These are phyloP conservation scores for Himantopus leucocephalus DNA, from an alignment of 2,113 vertebrate species.

Conservation along the genomic window DNA sequence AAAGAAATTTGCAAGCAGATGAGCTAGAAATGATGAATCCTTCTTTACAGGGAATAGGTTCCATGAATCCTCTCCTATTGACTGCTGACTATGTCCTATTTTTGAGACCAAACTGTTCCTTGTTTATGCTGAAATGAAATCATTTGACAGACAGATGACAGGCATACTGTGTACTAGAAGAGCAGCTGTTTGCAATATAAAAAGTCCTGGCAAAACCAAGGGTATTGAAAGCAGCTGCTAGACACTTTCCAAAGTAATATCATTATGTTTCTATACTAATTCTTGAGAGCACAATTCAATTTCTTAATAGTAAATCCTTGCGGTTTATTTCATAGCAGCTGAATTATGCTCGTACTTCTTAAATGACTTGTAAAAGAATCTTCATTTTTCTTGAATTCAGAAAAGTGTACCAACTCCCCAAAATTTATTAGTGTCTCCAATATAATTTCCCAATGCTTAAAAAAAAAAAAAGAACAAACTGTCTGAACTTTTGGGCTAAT, in stretches of 20 bases:
- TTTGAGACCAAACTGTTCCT: constrained; percentile 18
- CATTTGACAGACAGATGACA: constrained; percentile 11
- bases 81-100: not conserved
- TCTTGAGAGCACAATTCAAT: not conserved
- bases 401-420: not conserved
- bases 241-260: not conserved
- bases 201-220: not conserved
- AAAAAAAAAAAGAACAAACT: not conserved
- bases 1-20: not conserved
- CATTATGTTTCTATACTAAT: not conserved
- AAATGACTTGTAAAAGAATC: not conserved
- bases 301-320: not conserved
- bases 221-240: constrained; percentile 12
- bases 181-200: constrained; percentile 26
- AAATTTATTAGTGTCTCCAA: not conserved
- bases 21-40: not conserved
- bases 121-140: not conserved
- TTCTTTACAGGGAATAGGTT: not conserved
- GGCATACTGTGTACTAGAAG: not conserved
- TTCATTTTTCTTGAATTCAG: not conserved
- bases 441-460: not conserved
- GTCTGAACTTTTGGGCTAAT: not conserved
- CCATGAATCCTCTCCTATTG: not conserved
- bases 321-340: not conserved
- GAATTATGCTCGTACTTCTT: not conserved